These are phyloP conservation scores for Orchesella flavescens DNA, from an alignment of 2,888 invertebrate species.

Conservation along the genomic window DNA sequence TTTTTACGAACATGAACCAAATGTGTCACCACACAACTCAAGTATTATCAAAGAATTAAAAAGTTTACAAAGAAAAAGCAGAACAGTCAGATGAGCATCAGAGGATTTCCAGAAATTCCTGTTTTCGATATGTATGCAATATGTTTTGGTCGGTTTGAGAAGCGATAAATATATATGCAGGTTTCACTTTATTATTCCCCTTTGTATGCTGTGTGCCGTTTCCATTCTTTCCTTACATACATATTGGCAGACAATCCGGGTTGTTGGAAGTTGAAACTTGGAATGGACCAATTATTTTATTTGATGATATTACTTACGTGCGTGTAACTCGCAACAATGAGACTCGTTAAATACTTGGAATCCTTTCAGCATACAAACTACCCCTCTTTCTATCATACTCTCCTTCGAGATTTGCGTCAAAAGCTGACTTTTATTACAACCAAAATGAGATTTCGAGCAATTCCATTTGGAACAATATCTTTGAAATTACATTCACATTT, in stretches of 20 bases:
- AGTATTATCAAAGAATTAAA: too few species aligned
- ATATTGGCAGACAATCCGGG: too few species aligned
- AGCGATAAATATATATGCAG: slow-evolving; percentile 26
- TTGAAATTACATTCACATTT: slow-evolving; percentile 17
- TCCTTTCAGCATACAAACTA: slow-evolving; percentile 34
- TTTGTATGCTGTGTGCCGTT: too few species aligned
- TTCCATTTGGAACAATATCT: neutral
- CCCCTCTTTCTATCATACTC: slow-evolving; percentile 32
- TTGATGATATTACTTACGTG: slow-evolving; percentile 61
- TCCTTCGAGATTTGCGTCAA: slow-evolving; percentile 50
- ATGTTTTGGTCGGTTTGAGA: slow-evolving; percentile 22
- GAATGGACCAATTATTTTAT: slow-evolving; percentile 62
- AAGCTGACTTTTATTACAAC: slow-evolving; percentile 55
- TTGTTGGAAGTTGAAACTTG: too few species aligned
- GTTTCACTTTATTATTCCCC: too few species aligned
- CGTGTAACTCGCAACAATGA: slow-evolving; percentile 55
- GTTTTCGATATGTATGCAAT: too few species aligned
- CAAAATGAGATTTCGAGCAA: slow-evolving; percentile 45
- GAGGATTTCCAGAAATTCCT: too few species aligned
- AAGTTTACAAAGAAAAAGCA: too few species aligned
- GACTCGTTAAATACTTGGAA: slow-evolving; percentile 40
- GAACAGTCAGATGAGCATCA: too few species aligned
- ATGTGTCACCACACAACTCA: too few species aligned
- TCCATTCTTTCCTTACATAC: too few species aligned
- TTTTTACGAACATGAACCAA: too few species aligned